These are phyloP conservation scores for Cheilinus undulatus DNA, from an alignment of 2,113 vertebrate genomes.

Conservation along the genomic window DNA sequence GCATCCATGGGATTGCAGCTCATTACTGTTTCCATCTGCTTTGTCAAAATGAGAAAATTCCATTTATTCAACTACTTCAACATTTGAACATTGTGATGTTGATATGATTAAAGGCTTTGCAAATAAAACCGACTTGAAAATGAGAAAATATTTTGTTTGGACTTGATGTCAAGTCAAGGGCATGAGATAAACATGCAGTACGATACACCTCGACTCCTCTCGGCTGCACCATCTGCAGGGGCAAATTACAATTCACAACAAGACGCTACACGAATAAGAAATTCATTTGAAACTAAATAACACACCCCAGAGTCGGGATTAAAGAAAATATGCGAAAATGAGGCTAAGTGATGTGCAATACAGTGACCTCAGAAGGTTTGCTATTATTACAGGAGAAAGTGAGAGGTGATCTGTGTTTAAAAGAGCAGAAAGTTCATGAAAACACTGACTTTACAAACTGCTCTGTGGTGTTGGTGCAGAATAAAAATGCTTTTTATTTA, in stretches of 20 bases:
- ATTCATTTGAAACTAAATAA: neutral
- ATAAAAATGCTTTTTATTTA: neutral
- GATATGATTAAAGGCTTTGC: neutral
- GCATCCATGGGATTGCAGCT: neutral
- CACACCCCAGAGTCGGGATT: neutral
- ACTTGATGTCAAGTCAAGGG: slow-evolving; percentile 31
- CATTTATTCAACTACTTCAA: neutral
- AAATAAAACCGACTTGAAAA: slow-evolving; percentile 21
- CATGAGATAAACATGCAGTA: neutral
- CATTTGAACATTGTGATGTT: neutral
- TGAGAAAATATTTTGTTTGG: slow-evolving; percentile 9
- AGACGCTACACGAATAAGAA: neutral
- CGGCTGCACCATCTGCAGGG: slow-evolving; percentile 40
- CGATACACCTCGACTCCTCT: neutral
- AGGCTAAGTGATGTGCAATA: neutral
- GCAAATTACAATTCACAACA: slow-evolving; percentile 11
- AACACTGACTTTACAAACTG: too few species aligned
- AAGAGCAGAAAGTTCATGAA: neutral
- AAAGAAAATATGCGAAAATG: neutral
- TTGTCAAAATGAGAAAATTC: neutral
- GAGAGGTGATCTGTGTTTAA: neutral
- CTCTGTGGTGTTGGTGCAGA: too few species aligned
- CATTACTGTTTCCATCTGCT: neutral
- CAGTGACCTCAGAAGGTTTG: neutral
- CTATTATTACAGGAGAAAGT: neutral